Evolutionary conservation across 1,140 invertebrate species (phyloP).

Genomic region (Eubasilissa regina): DNA sequence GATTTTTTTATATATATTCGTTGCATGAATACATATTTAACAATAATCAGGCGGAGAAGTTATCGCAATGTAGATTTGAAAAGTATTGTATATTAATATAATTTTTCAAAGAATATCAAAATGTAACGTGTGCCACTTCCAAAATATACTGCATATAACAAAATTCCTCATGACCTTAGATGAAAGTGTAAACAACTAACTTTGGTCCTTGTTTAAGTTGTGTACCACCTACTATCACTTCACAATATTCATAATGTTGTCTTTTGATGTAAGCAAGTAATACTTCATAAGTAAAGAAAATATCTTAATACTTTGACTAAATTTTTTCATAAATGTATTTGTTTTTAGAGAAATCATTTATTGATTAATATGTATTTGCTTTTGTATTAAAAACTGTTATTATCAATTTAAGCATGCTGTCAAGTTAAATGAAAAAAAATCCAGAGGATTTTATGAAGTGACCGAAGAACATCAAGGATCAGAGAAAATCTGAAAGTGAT

Average conservation of each 20-base stretch:
- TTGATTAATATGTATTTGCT: slow-evolving; percentile 22
- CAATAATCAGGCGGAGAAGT: slow-evolving; percentile 18
- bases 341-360: slow-evolving; percentile 22
- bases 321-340: slow-evolving; percentile 26
- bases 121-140: slow-evolving; percentile 28
- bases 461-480: slow-evolving; percentile 60
- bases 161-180: not conserved
- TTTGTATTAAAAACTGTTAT: slow-evolving; percentile 29
- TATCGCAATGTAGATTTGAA: not conserved
- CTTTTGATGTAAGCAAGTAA: slow-evolving; percentile 31
- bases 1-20: slow-evolving; percentile 3
- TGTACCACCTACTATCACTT: not conserved
- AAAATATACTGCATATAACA: not conserved
- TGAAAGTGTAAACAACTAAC: slow-evolving; percentile 4
- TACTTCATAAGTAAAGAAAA: slow-evolving; percentile 7
- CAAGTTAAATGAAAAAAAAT: slow-evolving; percentile 43
- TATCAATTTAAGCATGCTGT: slow-evolving; percentile 46
- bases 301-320: slow-evolving; percentile 26
- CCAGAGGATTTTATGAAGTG: slow-evolving; percentile 48
- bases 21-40: slow-evolving; percentile 31
- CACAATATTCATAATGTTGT: slow-evolving; percentile 17
- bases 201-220: slow-evolving; percentile 8
- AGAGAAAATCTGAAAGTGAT: slow-evolving; percentile 60
- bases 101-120: not conserved
- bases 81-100: not conserved